Evolutionary conservation across 1,140 invertebrate genomes (phyloP).

Genomic region (Xylocopa sonorina): DNA sequence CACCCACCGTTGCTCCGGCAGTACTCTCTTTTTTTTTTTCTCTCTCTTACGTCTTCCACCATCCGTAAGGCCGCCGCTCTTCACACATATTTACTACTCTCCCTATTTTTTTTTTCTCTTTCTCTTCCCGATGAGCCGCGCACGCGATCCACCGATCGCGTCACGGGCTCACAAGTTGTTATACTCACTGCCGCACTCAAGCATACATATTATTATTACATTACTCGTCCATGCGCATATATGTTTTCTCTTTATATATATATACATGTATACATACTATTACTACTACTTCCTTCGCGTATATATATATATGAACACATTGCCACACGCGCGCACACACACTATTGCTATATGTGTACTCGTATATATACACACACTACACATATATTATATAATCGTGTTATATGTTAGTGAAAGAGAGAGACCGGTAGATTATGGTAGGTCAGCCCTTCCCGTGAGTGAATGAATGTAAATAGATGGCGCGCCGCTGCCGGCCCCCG

Average conservation of each 20-base stretch:
- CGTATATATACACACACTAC: slow-evolving; percentile 74
- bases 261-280: slow-evolving; percentile 75
- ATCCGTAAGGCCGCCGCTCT: slow-evolving; percentile 75
- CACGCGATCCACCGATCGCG: slow-evolving; percentile 52
- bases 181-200: slow-evolving; percentile 81
- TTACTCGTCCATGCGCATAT: slow-evolving; percentile 79
- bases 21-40: slow-evolving; percentile 50
- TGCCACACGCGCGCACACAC: slow-evolving; percentile 64
- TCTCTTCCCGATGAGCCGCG: slow-evolving; percentile 60
- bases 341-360: slow-evolving; percentile 70
- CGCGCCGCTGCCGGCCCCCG: slow-evolving; percentile 80
- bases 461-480: slow-evolving; percentile 83
- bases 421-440: slow-evolving; percentile 81
- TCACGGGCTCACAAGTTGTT: slow-evolving; percentile 77
- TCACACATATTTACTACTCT: slow-evolving; percentile 72
- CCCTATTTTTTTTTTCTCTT: slow-evolving; percentile 59
- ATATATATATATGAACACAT: slow-evolving; percentile 71
- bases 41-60: slow-evolving; percentile 72
- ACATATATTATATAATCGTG: slow-evolving; percentile 75
- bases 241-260: slow-evolving; percentile 77
- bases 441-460: slow-evolving; percentile 80
- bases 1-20: slow-evolving; percentile 67
- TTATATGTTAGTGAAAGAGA: slow-evolving; percentile 79
- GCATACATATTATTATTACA: slow-evolving; percentile 82
- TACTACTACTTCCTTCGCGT: slow-evolving; percentile 69